Evolutionary conservation across 2,113 vertebrate genomes (phyloP).

Genomic region (Crotophaga sulcirostris): DNA sequence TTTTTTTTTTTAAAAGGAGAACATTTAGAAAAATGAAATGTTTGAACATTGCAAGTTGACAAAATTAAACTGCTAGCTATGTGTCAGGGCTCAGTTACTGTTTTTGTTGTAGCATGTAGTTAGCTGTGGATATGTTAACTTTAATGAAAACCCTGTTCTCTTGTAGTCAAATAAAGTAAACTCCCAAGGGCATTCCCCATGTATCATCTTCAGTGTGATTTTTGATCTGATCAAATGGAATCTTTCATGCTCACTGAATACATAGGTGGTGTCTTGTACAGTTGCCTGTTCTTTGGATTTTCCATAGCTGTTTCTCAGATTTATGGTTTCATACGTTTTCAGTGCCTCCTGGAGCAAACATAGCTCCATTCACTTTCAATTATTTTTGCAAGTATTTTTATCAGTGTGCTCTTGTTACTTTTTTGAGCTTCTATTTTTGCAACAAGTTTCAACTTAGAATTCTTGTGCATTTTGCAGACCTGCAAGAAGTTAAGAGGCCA

Average conservation of each 20-base stretch:
- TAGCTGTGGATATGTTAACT: conserved; percentile 4
- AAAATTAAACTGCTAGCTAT: background rate
- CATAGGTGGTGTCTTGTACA: conserved; percentile 24
- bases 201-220: background rate
- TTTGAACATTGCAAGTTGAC: background rate
- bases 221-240: conserved; percentile 42
- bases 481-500: background rate
- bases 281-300: background rate
- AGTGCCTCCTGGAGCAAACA: background rate
- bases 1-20: background rate
- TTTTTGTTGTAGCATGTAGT: background rate
- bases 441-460: background rate
- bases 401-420: background rate
- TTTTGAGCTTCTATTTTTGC: background rate
- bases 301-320: conserved; percentile 7
- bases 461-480: background rate
- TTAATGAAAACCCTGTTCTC: background rate
- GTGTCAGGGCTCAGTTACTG: background rate
- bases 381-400: background rate
- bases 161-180: background rate
- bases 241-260: conserved; percentile 34
- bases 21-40: background rate
- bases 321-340: background rate
- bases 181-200: background rate
- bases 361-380: background rate